phyloP scores from a whole-genome alignment of 2,888 invertebrate species.

The Machimus atricapillus region DNA sequence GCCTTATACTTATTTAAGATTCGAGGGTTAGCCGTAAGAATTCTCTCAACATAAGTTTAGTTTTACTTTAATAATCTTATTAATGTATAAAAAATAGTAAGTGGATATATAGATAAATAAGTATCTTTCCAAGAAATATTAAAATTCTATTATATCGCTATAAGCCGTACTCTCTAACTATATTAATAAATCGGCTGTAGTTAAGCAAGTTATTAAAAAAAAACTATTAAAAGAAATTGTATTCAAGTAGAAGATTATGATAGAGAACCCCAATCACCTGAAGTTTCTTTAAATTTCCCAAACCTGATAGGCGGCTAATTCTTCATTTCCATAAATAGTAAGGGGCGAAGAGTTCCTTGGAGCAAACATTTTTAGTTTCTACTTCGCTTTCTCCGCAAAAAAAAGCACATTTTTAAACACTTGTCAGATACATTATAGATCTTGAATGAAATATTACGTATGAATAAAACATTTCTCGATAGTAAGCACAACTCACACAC shows the following conservation, averaged over 20 bases:
- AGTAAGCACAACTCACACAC: constrained; percentile 2
- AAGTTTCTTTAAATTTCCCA: constrained; percentile 31
- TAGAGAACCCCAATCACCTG: constrained; percentile 23
- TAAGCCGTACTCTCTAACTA: too few relatives aligned
- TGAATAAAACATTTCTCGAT: constrained; percentile 6
- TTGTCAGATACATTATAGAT: neutral
- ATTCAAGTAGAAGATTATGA: neutral
- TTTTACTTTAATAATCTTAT: too few relatives aligned
- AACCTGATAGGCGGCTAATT: constrained; percentile 62
- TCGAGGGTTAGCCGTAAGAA: too few relatives aligned
- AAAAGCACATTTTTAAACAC: neutral
- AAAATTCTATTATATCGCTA: too few relatives aligned
- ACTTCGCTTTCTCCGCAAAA: neutral
- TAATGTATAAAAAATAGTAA: too few relatives aligned
- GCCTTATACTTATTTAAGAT: too few relatives aligned
- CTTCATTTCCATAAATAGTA: constrained; percentile 58
- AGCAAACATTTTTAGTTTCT: constrained; percentile 57
- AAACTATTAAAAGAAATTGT: constrained; percentile 53
- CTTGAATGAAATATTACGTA: neutral
- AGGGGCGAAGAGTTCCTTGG: constrained; percentile 62
- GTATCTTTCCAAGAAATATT: too few relatives aligned
- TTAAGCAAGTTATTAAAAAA: neutral
- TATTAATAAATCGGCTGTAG: too few relatives aligned
- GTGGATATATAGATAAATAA: too few relatives aligned
- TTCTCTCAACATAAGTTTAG: too few relatives aligned